A percentile compares a stretch with the other conserved stretches of the same genome.
These are phyloP conservation scores for Hyles euphorbiae DNA, from an alignment of 1,140 invertebrate species.

Conservation along the genomic window DNA sequence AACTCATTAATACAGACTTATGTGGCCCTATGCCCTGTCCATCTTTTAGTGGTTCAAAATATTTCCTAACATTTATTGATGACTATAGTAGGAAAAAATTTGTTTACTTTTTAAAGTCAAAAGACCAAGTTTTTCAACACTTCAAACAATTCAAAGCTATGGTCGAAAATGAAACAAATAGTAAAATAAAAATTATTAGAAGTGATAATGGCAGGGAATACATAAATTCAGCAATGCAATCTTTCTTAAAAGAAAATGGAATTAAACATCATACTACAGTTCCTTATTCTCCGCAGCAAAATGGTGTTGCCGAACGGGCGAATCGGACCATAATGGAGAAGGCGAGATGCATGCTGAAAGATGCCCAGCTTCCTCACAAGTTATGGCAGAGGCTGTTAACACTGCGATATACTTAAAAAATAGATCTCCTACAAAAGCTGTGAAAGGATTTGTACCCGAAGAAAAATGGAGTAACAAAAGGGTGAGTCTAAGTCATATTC, in stretches of 20 bases:
- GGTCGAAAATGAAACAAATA: too few species aligned
- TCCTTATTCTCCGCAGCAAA: conserved; percentile 36
- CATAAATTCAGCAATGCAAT: conserved; percentile 2
- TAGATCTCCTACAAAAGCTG: conserved; percentile 12
- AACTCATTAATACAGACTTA: conserved; percentile 23
- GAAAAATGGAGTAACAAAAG: conserved; percentile 29
- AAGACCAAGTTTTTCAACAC: too few species aligned
- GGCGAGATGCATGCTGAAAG: conserved; percentile 33
- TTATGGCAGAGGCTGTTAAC: conserved; percentile 13
- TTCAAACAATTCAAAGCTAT: too few species aligned
- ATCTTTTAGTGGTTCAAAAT: conserved; percentile 30
- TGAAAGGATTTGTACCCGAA: conserved; percentile 37
- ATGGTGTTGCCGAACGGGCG: conserved; percentile 45
- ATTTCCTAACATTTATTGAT: conserved; percentile 22
- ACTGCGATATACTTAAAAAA: conserved; percentile 13
- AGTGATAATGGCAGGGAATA: too few species aligned
- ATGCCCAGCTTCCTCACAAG: not conserved
- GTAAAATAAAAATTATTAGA: too few species aligned
- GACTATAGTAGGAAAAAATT: conserved; percentile 21
- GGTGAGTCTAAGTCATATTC: conserved; percentile 14
- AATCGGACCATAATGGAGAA: conserved; percentile 43
- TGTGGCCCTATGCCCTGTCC: conserved; percentile 12
- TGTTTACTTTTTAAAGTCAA: conserved; percentile 16
- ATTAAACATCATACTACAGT: conserved; percentile 21
- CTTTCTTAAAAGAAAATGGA: conserved; percentile 22